Evolutionary conservation across 2,888 invertebrate species (phyloP).

Genomic region (Podabrus alpinus): DNA sequence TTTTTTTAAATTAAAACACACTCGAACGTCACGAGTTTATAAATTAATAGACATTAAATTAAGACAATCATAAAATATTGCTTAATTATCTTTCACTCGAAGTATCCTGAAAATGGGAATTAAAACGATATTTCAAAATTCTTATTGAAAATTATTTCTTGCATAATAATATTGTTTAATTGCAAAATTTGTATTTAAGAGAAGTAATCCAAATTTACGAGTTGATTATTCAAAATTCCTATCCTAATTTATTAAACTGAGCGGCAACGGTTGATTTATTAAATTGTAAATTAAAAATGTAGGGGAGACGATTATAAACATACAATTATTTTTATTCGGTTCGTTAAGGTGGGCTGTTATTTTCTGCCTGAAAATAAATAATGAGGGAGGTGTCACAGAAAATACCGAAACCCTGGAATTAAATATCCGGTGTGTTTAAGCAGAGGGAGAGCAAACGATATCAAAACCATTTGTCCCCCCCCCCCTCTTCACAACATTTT

Average conservation of each 20-base stretch:
- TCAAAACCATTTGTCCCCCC: not conserved
- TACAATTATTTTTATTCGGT: not conserved
- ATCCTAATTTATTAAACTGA: not conserved
- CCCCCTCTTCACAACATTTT: not conserved
- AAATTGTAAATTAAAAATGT: not conserved
- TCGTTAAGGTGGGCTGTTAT: not conserved
- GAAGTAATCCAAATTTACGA: not conserved
- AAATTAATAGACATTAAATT: constrained; percentile 19
- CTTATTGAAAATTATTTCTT: not conserved
- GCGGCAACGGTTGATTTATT: not conserved
- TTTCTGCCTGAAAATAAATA: not conserved
- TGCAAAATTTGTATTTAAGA: not conserved
- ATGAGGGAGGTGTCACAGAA: not conserved
- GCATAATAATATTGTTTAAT: not conserved
- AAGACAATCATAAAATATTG: constrained; percentile 20
- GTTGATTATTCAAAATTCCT: not conserved
- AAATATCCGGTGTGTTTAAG: not conserved
- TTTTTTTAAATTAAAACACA: not conserved
- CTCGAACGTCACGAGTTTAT: constrained; percentile 4
- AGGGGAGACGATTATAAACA: not conserved
- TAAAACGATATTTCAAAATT: not conserved
- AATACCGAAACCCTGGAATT: not conserved
- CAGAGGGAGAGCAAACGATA: not conserved
- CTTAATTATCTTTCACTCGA: constrained; percentile 16
- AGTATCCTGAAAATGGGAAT: not conserved